These are phyloP conservation scores for Aulostomus chinensis DNA, from an alignment of 2,797 vertebrate genomes.

Conservation along the genomic window DNA sequence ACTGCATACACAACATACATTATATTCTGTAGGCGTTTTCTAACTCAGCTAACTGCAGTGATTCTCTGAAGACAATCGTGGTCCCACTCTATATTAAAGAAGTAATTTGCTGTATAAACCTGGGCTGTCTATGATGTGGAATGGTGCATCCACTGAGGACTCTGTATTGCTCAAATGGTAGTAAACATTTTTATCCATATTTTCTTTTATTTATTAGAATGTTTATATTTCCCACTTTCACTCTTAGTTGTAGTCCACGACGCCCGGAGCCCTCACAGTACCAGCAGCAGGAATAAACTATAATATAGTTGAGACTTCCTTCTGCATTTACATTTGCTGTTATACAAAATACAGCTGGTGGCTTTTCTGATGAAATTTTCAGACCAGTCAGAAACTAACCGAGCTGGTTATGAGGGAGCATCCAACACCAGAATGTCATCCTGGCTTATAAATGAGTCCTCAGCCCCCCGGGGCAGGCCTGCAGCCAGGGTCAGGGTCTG, in stretches of 20 bases:
- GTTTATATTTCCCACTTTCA: too few relatives aligned
- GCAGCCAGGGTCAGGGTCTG: slow-evolving; percentile 39
- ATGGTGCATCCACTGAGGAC: too few relatives aligned
- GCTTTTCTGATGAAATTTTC: slow-evolving; percentile 50
- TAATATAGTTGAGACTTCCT: background rate
- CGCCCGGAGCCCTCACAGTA: too few relatives aligned
- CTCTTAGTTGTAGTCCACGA: too few relatives aligned
- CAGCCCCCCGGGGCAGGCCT: slow-evolving; percentile 21
- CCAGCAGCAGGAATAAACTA: too few relatives aligned
- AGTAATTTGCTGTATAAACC: too few relatives aligned
- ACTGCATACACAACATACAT: background rate
- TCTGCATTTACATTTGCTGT: slow-evolving; percentile 10
- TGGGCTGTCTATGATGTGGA: too few relatives aligned
- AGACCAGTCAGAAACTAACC: slow-evolving; percentile 26
- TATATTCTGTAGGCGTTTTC: background rate
- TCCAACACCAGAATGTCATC: slow-evolving; percentile 50
- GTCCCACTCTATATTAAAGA: background rate
- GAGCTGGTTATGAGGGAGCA: slow-evolving; percentile 17
- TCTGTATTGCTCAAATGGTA: too few relatives aligned
- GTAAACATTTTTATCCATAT: too few relatives aligned
- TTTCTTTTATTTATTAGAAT: too few relatives aligned
- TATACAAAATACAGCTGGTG: slow-evolving; percentile 25
- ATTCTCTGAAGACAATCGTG: slow-evolving; percentile 1
- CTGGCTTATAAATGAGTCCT: slow-evolving; percentile 40
- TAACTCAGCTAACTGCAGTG: background rate